Base-by-base conservation (phyloP, 2,113 vertebrate species). In the Podarcis cretensis region DNA sequence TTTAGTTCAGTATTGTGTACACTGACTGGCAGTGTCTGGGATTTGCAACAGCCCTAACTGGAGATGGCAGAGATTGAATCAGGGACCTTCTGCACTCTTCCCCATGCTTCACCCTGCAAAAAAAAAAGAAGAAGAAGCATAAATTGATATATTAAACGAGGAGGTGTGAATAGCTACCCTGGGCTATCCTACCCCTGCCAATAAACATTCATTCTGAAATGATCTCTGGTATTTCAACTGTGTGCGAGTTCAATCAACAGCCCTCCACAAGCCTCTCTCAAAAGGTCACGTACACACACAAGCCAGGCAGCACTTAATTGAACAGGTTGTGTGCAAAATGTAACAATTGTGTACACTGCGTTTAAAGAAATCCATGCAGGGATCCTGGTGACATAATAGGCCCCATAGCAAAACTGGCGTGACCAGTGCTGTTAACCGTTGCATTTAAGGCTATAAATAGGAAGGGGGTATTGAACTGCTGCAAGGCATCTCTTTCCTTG, bases 401-500 rank as follows among this genome's bases (percentile, higher is more conserved):
- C 78, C 69, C 32, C 0, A 86, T 32, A 43, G 76, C 54, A 84
- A 81, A 87, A 40, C 76, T 43, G 30, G 78, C 84, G 77, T 0
- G 0, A 81, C 89, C 48, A 1, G 0, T 3, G 16, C 69, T 73
- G 0, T 0, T 69, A 82, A 91, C 40, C 82, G 76, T 43, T 0
- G 3, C 30, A 5, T 90, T 92, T 88, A 90, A 92, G 0, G 0
- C 74, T 91, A 89, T 84, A 94, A 95, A 91, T 79, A 89, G 83
- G 83, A 87, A 75, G 32, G 69, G 16, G 69, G 16, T 73, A 77
- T 89, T 2, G 71, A 93, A 85, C 83, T 85, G 69, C 89, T 90
- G 87, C 86, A 68, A n/a, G 87, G 81, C 91, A 84, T 92, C 88
- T 90, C 91, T 83, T 79, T 37, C 77, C 84, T 83, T 86, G n/a